phyloP scores from a whole-genome alignment of 37 sponge, comb jelly and placozoan species.

The Halisarca cf. caerulea region DNA sequence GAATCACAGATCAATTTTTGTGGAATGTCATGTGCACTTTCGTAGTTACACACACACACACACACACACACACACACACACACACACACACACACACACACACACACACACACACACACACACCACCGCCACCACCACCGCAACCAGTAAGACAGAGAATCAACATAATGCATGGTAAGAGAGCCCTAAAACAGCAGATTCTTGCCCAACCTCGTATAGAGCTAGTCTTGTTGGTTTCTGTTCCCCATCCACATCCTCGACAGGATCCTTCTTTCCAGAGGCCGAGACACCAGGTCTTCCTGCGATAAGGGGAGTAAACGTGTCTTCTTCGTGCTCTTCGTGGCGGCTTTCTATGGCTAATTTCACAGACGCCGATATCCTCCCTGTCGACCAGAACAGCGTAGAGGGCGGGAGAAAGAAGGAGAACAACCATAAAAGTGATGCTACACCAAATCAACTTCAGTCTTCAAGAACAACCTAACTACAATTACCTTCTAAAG shows the following conservation, averaged over 20 bases:
- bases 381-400: too few species aligned
- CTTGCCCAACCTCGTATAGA: background rate
- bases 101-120: slow-evolving; percentile 12
- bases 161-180: too few species aligned
- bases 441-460: too few species aligned
- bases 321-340: slow-evolving; percentile 8
- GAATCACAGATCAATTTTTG: background rate
- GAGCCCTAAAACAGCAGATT: too few species aligned
- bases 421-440: too few species aligned
- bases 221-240: background rate
- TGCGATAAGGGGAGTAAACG: slow-evolving; percentile 19
- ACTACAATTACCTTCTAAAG: too few species aligned
- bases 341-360: slow-evolving; percentile 8
- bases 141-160: too few species aligned
- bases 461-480: too few species aligned
- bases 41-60: background rate
- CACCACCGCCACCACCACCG: background rate
- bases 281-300: background rate
- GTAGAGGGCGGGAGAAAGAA: too few species aligned
- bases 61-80: slow-evolving; percentile 12
- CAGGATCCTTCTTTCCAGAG: background rate
- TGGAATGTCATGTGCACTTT: background rate
- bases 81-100: background rate
- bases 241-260: background rate
- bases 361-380: background rate